Evolutionary conservation across 2,113 vertebrate species (phyloP).

Genomic region (Glaucidium brasilianum): DNA sequence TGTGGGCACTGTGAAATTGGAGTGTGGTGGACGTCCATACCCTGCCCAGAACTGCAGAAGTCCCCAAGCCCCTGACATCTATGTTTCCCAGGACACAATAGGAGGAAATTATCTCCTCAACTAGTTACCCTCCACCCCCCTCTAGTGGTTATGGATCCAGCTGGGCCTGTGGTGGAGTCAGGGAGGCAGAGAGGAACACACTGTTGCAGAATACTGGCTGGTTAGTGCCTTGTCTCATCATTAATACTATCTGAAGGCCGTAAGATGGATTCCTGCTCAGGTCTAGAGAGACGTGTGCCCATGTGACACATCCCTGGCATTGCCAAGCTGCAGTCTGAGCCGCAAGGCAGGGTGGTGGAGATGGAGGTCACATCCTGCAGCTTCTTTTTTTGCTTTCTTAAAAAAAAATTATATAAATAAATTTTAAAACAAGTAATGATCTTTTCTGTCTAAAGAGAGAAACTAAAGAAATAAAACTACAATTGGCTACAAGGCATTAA

Average conservation of each 20-base stretch:
- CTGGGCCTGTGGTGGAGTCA: not conserved
- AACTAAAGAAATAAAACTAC: not conserved
- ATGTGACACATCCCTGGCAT: not conserved
- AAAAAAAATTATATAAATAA: not conserved
- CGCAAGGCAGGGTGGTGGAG: not conserved
- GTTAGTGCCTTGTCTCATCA: accelerated
- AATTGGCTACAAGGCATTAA: not conserved
- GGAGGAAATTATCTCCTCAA: not conserved
- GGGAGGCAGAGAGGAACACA: not conserved
- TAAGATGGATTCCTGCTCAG: not conserved
- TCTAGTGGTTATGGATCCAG: not conserved
- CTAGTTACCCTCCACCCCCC: constrained; percentile 14
- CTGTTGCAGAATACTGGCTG: not conserved
- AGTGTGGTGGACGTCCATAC: not conserved
- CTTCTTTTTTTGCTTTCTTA: not conserved
- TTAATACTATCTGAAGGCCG: not conserved
- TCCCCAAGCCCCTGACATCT: accelerated
- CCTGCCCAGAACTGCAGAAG: not conserved
- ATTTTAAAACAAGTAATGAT: not conserved
- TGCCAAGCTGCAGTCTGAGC: not conserved
- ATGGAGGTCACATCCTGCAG: not conserved
- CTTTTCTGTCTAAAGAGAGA: not conserved
- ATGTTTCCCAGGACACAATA: not conserved
- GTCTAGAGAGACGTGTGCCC: accelerated
- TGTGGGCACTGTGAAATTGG: not conserved